Evolutionary conservation across 2,113 vertebrate genomes (phyloP).

Genomic region (Nematolebias whitei): DNA sequence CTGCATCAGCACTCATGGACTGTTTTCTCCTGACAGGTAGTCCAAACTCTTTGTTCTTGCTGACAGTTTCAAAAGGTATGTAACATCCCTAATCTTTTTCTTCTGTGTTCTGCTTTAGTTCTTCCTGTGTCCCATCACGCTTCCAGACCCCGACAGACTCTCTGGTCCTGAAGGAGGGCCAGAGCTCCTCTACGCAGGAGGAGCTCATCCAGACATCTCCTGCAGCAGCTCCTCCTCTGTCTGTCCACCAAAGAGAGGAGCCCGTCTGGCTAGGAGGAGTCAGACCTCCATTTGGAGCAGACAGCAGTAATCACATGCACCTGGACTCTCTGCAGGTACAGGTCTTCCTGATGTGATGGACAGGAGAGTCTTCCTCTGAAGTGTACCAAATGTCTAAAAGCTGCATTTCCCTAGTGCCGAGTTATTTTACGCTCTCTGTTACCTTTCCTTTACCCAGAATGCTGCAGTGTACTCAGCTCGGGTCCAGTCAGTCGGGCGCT

Average conservation of each 20-base stretch:
- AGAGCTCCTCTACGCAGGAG: slow-evolving; percentile 76
- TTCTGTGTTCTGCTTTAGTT: slow-evolving; percentile 8
- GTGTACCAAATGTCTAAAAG: too few species aligned
- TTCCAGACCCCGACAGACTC: slow-evolving; percentile 91
- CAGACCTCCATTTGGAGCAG: slow-evolving; percentile 78
- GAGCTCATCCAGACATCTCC: slow-evolving; percentile 75
- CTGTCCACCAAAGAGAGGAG: slow-evolving; percentile 30
- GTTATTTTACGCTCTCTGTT: not conserved
- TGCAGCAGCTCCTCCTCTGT: slow-evolving; percentile 64
- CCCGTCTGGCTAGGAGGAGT: slow-evolving; percentile 53
- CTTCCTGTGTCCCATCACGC: slow-evolving; percentile 86
- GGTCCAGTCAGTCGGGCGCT: slow-evolving; percentile 88
- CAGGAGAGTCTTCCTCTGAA: not conserved
- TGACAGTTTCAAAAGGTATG: not conserved
- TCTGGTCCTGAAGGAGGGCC: slow-evolving; percentile 84
- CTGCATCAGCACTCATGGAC: slow-evolving; percentile 87
- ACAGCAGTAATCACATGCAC: slow-evolving; percentile 83
- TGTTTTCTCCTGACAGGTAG: slow-evolving; percentile 87
- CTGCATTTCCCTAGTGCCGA: too few species aligned
- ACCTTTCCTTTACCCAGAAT: slow-evolving; percentile 76
- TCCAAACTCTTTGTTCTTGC: not conserved
- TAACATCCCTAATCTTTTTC: fast-evolving
- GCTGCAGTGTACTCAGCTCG: slow-evolving; percentile 83
- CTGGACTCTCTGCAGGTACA: slow-evolving; percentile 86
- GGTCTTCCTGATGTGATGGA: not conserved